Evolutionary conservation across 1,140 invertebrate genomes (phyloP), one percentile per base, ranked within the genome.

Genomic region (Aphelenchoides besseyi): DNA sequence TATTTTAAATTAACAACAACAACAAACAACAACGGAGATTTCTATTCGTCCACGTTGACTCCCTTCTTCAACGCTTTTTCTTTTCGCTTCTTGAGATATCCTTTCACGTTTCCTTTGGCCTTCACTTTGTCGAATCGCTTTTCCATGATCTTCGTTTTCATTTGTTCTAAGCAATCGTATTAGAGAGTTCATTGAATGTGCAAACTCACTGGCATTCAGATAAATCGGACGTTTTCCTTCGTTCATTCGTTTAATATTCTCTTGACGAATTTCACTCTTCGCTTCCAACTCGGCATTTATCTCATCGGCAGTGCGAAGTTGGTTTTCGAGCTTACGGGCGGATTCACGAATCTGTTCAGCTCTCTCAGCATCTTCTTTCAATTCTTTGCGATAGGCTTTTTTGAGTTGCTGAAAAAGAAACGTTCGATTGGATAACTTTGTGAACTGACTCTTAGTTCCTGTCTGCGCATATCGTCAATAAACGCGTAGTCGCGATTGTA

Each of bases 191-290:
- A 35, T 33, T 23, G 12, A 66, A 66, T 5, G 30, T 12, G 12
- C 30, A n/a, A 18, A 67, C 67, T 1, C 28, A 69, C 67, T 69
- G 9, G n/a, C 69, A 62, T 69, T 69, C 61, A 69, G 32, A 37
- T 70, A 69, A 3, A 69, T 71, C 28, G 67, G 67, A 18, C 32
- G n/a, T 1, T n/a, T n/a, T 12, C 67, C 67, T n/a, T 69, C 29
- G n/a, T 69, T 69, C 63, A 69, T 68, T 12, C 67, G 61, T 23
- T 71, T 26, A n/a, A 69, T 69, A 62, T 69, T 69, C 26, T 69
- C 16, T 23, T 68, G 28, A 2, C 67, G 61, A 12, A 69, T 12
- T 71, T 69, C 67, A 12, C 16, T 29, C 32, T 29, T 68, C 1
- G 67, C 33, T 37, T 69, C 67, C n/a, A 68, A 16, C 61, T 69